These are phyloP conservation scores for Archivesica marissinica DNA, from an alignment of 1,140 invertebrate genomes.

Conservation along the genomic window DNA sequence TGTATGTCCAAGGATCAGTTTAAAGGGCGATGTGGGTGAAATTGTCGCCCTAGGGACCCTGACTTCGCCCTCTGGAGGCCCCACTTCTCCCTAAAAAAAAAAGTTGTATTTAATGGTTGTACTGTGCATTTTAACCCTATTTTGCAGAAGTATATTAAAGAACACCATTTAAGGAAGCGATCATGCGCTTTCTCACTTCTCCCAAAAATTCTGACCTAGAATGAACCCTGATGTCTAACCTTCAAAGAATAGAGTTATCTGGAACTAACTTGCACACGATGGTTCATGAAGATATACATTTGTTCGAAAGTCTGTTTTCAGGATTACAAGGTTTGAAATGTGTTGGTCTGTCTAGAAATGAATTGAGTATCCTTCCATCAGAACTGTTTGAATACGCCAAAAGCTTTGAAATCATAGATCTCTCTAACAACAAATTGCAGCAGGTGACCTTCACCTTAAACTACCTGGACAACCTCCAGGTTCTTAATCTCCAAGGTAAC, in stretches of 20 bases:
- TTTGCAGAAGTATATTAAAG: no score
- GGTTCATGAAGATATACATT: background rate
- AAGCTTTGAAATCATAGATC: background rate
- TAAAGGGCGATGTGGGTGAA: background rate
- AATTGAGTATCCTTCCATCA: background rate
- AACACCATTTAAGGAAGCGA: no score
- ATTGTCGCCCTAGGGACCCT: background rate
- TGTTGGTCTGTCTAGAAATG: background rate
- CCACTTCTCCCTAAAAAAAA: no score
- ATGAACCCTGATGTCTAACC: no score
- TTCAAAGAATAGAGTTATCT: background rate
- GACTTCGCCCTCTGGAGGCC: no score
- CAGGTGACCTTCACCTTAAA: background rate
- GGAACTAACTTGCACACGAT: background rate
- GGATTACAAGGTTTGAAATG: background rate
- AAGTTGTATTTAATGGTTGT: no score
- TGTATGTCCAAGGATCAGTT: background rate
- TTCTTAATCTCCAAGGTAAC: no score
- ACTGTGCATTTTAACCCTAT: no score
- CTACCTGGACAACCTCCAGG: no score
- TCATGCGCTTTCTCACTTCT: no score
- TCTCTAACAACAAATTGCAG: background rate
- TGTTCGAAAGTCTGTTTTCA: background rate
- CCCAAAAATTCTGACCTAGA: no score
- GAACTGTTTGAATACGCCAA: background rate